These are phyloP conservation scores for Polyommatus icarus DNA, from an alignment of 2,888 invertebrate genomes.

Conservation along the genomic window DNA sequence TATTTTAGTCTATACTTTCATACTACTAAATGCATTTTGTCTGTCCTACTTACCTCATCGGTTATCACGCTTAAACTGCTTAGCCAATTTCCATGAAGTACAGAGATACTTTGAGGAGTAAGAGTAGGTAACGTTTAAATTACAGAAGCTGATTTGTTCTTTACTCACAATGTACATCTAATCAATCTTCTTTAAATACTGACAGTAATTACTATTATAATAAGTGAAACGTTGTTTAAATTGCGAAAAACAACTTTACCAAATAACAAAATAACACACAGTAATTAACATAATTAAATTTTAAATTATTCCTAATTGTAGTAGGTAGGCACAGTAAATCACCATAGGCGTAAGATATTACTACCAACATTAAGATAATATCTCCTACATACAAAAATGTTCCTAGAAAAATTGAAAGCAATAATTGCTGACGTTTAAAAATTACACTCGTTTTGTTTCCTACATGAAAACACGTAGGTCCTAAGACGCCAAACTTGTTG, in stretches of 20 bases:
- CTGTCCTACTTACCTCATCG: no score
- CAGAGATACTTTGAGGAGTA: not conserved
- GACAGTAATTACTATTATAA: not conserved
- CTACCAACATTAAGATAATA: conserved; percentile 26
- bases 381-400: conserved; percentile 27
- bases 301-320: not conserved
- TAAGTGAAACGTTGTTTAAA: not conserved
- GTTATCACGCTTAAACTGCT: no score
- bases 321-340: conserved; percentile 2
- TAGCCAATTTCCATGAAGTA: no score
- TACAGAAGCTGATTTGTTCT: no score
- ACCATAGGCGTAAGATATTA: conserved; percentile 14
- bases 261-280: not conserved
- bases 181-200: not conserved
- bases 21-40: no score
- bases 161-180: not conserved
- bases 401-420: conserved; percentile 35
- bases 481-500: not conserved
- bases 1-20: no score
- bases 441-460: conserved; percentile 40
- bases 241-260: not conserved
- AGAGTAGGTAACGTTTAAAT: no score
- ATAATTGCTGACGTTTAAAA: conserved; percentile 43
- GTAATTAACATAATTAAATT: not conserved
- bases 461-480: conserved; percentile 30